A percentile compares a stretch with the other conserved stretches of the same genome.
Evolutionary conservation across 2,797 vertebrate genomes (phyloP).

Genomic region (Morus bassanus): DNA sequence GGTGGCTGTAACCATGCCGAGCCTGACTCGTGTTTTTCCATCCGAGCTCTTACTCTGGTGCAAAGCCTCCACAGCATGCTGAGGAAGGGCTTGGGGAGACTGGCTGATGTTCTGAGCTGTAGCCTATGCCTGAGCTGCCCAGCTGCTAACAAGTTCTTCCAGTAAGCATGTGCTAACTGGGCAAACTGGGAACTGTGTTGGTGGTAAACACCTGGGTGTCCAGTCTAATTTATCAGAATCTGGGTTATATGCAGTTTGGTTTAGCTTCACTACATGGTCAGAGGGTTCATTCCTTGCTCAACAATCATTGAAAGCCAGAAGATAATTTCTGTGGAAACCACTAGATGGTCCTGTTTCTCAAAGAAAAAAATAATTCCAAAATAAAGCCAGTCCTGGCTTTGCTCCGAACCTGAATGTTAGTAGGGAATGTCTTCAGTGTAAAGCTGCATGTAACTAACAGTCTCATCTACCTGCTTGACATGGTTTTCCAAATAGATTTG

Average conservation of each 20-base stretch:
- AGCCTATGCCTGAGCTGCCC: background rate
- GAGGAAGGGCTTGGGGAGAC: background rate
- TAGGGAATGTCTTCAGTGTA: background rate
- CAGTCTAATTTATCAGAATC: background rate
- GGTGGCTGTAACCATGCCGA: background rate
- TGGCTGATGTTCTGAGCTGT: background rate
- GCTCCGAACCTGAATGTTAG: background rate
- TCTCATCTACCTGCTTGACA: background rate
- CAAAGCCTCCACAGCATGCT: background rate
- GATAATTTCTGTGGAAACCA: background rate
- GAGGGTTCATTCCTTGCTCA: background rate
- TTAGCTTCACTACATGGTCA: background rate
- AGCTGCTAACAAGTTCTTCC: background rate
- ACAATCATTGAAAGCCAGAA: background rate
- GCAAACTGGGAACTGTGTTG: background rate
- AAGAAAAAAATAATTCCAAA: background rate
- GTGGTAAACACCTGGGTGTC: background rate
- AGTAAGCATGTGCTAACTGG: background rate
- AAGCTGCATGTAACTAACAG: background rate
- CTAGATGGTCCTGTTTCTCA: conserved; percentile 51
- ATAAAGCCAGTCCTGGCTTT: background rate
- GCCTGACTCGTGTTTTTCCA: background rate
- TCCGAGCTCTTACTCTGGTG: background rate
- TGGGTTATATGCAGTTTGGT: background rate
- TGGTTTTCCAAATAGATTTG: background rate